These are phyloP conservation scores for Acanthoscelides obtectus DNA, from an alignment of 2,888 invertebrate genomes.

Conservation along the genomic window DNA sequence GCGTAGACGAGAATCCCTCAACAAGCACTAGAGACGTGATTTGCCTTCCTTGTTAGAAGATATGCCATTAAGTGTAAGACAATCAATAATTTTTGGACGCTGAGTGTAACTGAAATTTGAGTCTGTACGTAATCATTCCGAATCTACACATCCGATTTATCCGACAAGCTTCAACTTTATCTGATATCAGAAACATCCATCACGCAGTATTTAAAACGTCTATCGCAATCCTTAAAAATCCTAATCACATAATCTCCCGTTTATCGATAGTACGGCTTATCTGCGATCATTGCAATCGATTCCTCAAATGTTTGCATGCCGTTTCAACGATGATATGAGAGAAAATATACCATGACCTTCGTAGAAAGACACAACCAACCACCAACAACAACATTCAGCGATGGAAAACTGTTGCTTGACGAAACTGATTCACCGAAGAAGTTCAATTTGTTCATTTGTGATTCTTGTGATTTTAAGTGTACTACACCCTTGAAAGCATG, in stretches of 20 bases:
- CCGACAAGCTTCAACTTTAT: no score
- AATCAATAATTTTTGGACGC: no score
- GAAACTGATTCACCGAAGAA: background rate
- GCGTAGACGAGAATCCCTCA: no score
- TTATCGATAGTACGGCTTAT: background rate
- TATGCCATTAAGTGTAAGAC: no score
- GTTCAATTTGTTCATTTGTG: background rate
- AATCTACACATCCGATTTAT: no score
- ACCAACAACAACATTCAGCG: background rate
- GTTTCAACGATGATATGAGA: background rate
- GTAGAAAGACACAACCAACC: background rate
- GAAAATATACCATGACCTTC: background rate
- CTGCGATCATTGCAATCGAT: background rate
- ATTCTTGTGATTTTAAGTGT: constrained; percentile 2
- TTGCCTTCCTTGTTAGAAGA: no score
- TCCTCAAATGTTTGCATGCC: background rate
- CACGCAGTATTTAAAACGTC: background rate
- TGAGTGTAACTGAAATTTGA: no score
- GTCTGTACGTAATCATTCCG: no score
- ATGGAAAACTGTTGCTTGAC: background rate
- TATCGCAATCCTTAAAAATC: background rate
- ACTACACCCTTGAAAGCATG: constrained; percentile 18
- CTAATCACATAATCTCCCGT: background rate
- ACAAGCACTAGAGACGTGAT: no score
- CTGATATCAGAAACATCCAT: no score